Evolutionary conservation across 2,888 invertebrate genomes (phyloP), one percentile per base, ranked within the genome.

Genomic region (Aphrophora alni): DNA sequence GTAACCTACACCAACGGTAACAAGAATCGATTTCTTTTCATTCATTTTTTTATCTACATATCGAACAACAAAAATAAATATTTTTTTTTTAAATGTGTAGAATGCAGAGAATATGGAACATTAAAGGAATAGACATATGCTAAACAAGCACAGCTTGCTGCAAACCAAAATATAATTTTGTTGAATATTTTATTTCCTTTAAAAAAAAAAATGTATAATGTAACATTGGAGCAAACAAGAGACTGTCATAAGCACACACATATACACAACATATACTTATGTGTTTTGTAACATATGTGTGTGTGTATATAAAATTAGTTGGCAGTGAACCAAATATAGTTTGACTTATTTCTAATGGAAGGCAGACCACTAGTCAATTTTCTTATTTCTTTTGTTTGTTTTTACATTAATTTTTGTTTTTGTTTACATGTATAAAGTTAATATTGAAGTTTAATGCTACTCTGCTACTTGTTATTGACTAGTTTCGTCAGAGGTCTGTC

Each of bases 201-300:
- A 76, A 69, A 5, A 33, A 76, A 69, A 5, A 33, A 33, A 5
- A 33, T 33, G 33, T 77, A 70, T 77, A 70, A 33, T 69, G 33
- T 70, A 77, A 77, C 77, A 77, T 77, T 77, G 77, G 38, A 69
- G 70, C 69, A 77, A 77, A 77, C 77, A 77, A 77, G 77, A 77
- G 77, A 77, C 77, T 77, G 77, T 68, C 77, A 25, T n/a, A 59
- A 25, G 14, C 8, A 24, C 33, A 77, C 38, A 77, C 44, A 25
- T 75, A 1, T 8, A 75, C 24, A n/a, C 3, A 5, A 33, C 33
- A 59, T 59, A 59, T 59, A 59, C 59, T 14, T 72, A n/a, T 72
- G 10, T n/a, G 5, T 28, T 0, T 44, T n/a, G 24, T 25, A 38
- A 25, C 25, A 44, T 44, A 44, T 12, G 14, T 26, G 44, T 44